Base-by-base conservation (phyloP, 2,888 invertebrate species). In the Pachymerium ferrugineum region DNA sequence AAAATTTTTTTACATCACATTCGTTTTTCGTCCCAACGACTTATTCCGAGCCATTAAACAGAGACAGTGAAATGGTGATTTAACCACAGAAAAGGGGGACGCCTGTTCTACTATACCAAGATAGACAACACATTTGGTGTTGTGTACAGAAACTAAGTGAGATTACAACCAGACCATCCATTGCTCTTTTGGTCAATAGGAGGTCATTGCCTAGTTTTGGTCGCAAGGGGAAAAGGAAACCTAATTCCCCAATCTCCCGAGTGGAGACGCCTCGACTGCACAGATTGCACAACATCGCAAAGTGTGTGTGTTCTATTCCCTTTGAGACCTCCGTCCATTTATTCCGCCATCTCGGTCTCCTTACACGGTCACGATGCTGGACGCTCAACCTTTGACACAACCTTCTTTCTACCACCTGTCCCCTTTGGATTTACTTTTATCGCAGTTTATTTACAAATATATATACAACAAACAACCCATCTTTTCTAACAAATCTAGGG, bases 131-230 rank as follows among this genome's bases (percentile, higher is more conserved):
- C 62, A 62, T 62, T 62, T 38, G 14, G 62, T 25, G 62, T 62
- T 62, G 62, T 62, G 62, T 62, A 62, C 62, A 22, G 62, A 62
- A 62, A 25, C 62, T 62, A 62, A 62, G 62, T 62, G 62, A 62
- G 62, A n/a, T 62, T 62, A 62, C 62, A 62, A 28, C 25, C 28
- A 10, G 62, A 62, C 62, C 62, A 62, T 62, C 62, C 62, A 62
- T 62, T 62, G 62, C 62, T 62, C 62, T 62, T 62, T 62, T 62
- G 62, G 62, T 62, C 62, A 62, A 62, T 62, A 62, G 62, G n/a
- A 62, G 62, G 62, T 62, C 62, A 62, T 62, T 62, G 62, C 25
- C 62, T 62, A 62, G 62, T 62, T 62, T 62, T 62, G 62, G 62
- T 28, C 62, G 62, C 62, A 62, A n/a, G 28, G 62, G 62, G 62